Conservation (phyloP, 2,797 vertebrate species). For the Pelodytes ibericus region DNA sequence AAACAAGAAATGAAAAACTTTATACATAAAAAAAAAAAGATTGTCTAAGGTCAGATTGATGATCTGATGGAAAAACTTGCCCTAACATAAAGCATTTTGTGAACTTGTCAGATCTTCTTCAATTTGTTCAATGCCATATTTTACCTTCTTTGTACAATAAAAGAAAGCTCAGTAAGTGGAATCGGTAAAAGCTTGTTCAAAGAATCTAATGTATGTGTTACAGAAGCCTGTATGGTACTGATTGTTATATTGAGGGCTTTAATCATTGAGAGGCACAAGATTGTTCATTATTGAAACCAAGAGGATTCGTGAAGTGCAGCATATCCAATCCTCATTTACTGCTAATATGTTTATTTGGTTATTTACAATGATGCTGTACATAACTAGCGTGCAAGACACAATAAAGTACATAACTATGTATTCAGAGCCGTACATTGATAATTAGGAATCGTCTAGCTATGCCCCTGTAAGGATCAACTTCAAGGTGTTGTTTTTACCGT, state of each 20-base stretch:
- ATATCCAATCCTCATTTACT: background rate
- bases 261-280: too few relatives aligned
- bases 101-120: background rate
- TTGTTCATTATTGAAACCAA: background rate
- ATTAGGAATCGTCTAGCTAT: background rate
- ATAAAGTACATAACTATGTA: slow-evolving; percentile 9
- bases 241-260: too few relatives aligned
- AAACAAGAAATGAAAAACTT: too few relatives aligned
- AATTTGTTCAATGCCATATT: background rate
- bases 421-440: background rate
- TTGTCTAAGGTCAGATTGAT: background rate
- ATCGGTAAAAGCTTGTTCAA: too few relatives aligned
- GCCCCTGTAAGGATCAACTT: background rate
- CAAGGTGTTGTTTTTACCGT: too few relatives aligned
- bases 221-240: too few relatives aligned
- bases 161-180: background rate
- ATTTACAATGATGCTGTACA: background rate
- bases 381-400: background rate
- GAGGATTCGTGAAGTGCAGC: background rate
- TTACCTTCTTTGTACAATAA: background rate
- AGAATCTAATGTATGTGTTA: too few relatives aligned
- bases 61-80: too few relatives aligned
- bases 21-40: too few relatives aligned
- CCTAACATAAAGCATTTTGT: background rate
- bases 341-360: slow-evolving; percentile 11